These are phyloP conservation scores for Eustalomyia histrio DNA, from an alignment of 2,888 invertebrate species.

Conservation along the genomic window DNA sequence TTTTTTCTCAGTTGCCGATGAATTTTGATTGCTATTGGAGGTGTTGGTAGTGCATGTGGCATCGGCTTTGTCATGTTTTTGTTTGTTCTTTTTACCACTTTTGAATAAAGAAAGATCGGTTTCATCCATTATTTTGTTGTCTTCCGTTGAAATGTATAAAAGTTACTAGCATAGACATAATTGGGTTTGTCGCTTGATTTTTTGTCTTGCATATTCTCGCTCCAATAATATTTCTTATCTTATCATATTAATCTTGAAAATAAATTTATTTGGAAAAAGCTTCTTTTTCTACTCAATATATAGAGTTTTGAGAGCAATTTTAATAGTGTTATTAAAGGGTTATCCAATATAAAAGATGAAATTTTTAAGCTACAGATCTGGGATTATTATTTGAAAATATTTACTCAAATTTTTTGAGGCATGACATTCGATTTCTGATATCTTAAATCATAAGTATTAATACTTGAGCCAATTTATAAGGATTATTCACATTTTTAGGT, in stretches of 20 bases:
- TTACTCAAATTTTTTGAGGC: too few species aligned
- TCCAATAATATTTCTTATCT: conserved; percentile 45
- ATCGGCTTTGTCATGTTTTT: conserved; percentile 76
- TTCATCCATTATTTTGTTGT: conserved; percentile 71
- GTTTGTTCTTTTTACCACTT: conserved; percentile 71
- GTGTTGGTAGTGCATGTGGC: conserved; percentile 61
- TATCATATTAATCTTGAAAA: conserved; percentile 36
- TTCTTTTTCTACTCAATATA: conserved; percentile 30
- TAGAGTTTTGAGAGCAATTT: conserved; percentile 24
- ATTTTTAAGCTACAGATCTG: too few species aligned
- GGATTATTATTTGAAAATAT: too few species aligned
- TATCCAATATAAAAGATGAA: background rate
- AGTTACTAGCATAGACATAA: conserved; percentile 27
- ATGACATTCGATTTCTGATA: too few species aligned
- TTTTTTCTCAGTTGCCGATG: conserved; percentile 59
- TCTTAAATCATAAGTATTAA: too few species aligned
- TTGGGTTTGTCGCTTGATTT: background rate
- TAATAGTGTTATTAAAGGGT: background rate
- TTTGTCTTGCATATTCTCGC: conserved; percentile 30
- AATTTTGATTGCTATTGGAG: background rate
- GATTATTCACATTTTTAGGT: too few species aligned
- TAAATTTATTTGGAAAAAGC: conserved; percentile 6
- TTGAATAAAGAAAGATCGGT: conserved; percentile 73
- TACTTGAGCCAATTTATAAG: too few species aligned
- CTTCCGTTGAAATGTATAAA: conserved; percentile 31